These are phyloP conservation scores for Conus canariensis DNA, from an alignment of 2,888 invertebrate genomes.

Conservation along the genomic window DNA sequence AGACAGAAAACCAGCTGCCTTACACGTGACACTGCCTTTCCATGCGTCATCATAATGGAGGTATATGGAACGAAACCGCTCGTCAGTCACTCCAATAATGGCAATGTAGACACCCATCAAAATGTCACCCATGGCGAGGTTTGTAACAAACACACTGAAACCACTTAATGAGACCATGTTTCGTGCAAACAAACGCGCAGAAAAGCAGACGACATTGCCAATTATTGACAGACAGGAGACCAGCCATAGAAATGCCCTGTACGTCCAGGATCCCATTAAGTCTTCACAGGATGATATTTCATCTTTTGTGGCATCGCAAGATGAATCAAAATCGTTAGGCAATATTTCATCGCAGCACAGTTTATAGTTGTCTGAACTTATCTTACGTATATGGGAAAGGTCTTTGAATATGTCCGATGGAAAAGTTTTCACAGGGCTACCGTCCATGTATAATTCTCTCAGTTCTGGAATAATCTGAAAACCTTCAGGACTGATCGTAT, in stretches of 20 bases:
- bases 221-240: neutral
- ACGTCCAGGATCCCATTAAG: neutral
- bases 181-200: neutral
- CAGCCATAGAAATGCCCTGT: neutral
- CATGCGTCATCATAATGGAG: neutral
- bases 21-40: neutral
- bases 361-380: neutral
- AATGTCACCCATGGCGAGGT: conserved; percentile 16
- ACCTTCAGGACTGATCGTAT: neutral
- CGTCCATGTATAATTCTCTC: neutral
- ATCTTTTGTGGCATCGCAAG: neutral
- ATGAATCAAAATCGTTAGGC: neutral
- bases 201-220: conserved; percentile 3
- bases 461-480: neutral
- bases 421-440: neutral
- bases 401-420: neutral
- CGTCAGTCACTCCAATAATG: conserved; percentile 7
- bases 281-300: conserved; percentile 17
- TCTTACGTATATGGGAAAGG: neutral
- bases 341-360: neutral
- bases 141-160: conserved; percentile 12
- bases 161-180: neutral
- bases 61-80: neutral
- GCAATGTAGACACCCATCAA: conserved; percentile 19
- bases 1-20: conserved; percentile 9